Conservation (phyloP, 2,113 vertebrate species). For the Cavia porcellus region DNA sequence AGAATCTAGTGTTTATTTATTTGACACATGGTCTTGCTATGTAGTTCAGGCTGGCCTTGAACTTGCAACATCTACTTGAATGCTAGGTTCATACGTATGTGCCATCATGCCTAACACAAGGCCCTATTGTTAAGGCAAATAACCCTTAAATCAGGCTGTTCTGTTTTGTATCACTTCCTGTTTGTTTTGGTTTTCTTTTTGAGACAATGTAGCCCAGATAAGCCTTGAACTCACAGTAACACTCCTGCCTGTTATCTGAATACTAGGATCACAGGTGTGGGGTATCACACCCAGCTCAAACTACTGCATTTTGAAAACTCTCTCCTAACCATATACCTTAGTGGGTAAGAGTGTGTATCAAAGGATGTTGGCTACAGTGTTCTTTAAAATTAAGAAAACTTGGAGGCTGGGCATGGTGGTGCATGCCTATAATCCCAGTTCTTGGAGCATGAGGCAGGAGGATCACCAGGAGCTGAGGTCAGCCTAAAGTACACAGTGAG, state of each 20-base stretch:
- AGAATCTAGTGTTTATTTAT: background rate
- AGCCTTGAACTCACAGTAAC: background rate
- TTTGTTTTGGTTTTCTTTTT: background rate
- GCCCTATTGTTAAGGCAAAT: background rate
- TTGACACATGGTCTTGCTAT: background rate
- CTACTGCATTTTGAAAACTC: background rate
- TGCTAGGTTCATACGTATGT: background rate
- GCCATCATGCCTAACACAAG: background rate
- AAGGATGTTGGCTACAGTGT: background rate
- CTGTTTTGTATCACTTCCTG: background rate
- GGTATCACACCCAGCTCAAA: background rate
- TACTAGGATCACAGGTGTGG: background rate
- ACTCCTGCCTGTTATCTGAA: background rate
- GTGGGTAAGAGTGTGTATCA: background rate
- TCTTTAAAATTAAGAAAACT: background rate
- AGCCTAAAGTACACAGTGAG: background rate
- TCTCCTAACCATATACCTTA: background rate
- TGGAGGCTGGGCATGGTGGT: background rate
- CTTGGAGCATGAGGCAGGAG: background rate
- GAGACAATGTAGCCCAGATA: background rate
- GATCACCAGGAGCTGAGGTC: background rate
- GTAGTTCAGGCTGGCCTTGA: background rate
- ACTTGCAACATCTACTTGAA: background rate
- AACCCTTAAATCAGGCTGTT: background rate
- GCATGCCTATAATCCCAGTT: background rate